Percentiles rank a stretch among this genome's conserved stretches.
These are phyloP conservation scores for Delphinus delphis DNA, from an alignment of 2,113 vertebrate genomes.

Conservation along the genomic window DNA sequence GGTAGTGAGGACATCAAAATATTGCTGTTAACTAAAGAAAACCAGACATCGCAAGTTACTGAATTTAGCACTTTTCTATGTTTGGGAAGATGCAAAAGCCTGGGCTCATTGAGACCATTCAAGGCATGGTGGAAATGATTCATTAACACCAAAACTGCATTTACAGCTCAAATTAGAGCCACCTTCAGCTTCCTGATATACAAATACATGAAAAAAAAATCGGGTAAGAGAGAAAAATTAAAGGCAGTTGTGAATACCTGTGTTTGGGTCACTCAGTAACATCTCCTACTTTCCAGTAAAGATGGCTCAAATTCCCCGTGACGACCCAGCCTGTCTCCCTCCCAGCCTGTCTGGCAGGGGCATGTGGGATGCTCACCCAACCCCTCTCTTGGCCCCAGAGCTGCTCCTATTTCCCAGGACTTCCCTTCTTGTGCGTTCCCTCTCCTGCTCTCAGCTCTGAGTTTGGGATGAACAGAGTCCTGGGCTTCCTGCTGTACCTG, in stretches of 20 bases:
- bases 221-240: neutral
- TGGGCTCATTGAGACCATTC: neutral
- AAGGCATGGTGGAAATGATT: neutral
- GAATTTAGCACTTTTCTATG: neutral
- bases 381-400: neutral
- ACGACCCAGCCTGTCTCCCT: neutral
- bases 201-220: neutral
- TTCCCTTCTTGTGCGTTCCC: neutral
- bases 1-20: neutral
- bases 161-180: neutral
- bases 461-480: neutral
- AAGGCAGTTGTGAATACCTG: neutral
- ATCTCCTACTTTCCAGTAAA: neutral
- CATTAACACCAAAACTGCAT: neutral
- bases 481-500: neutral
- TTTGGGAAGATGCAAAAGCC: neutral
- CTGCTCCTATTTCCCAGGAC: neutral
- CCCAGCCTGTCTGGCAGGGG: too few species aligned
- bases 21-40: neutral
- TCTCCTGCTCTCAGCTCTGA: neutral
- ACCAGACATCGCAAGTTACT: neutral
- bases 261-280: neutral
- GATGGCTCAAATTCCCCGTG: neutral
- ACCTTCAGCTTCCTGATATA: neutral
- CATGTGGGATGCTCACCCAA: accelerated